phyloP scores from a whole-genome alignment of 2,113 vertebrate genomes.

The Podarcis muralis region DNA sequence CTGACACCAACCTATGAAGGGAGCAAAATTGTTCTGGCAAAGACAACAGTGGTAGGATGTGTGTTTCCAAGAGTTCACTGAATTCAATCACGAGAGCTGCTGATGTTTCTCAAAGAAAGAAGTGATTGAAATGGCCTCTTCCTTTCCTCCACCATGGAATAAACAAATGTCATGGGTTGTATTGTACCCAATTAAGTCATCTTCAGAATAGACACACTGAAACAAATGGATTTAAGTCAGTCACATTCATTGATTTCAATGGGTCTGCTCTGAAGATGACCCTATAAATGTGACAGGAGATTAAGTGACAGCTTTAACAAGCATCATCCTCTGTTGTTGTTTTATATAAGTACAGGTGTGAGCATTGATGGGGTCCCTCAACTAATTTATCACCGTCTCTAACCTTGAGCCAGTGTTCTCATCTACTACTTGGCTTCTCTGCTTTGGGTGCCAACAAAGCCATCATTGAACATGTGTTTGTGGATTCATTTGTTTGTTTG shows the following conservation, averaged over 20 bases:
- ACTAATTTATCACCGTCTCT: constrained; percentile 26
- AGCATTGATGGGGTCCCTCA: constrained; percentile 23
- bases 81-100: constrained; percentile 26
- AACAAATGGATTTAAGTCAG: too few relatives aligned
- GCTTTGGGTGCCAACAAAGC: constrained; percentile 47
- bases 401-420: neutral
- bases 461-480: constrained; percentile 50
- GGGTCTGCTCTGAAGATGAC: too few relatives aligned
- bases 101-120: constrained; percentile 36
- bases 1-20: neutral
- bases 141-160: constrained; percentile 45
- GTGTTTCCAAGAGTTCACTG: neutral
- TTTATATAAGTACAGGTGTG: constrained; percentile 26
- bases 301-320: constrained; percentile 31
- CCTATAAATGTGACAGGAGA: neutral
- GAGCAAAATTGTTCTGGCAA: constrained; percentile 38
- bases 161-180: constrained; percentile 37
- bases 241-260: too few relatives aligned
- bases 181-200: too few relatives aligned
- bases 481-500: constrained; percentile 56
- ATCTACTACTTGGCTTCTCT: constrained; percentile 49
- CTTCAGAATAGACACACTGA: too few relatives aligned
- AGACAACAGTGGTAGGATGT: constrained; percentile 43
- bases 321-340: constrained; percentile 36
- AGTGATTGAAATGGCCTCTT: constrained; percentile 42